Conservation (phyloP, 2,888 invertebrate genomes). For the Carpatolechia fugitivella region DNA sequence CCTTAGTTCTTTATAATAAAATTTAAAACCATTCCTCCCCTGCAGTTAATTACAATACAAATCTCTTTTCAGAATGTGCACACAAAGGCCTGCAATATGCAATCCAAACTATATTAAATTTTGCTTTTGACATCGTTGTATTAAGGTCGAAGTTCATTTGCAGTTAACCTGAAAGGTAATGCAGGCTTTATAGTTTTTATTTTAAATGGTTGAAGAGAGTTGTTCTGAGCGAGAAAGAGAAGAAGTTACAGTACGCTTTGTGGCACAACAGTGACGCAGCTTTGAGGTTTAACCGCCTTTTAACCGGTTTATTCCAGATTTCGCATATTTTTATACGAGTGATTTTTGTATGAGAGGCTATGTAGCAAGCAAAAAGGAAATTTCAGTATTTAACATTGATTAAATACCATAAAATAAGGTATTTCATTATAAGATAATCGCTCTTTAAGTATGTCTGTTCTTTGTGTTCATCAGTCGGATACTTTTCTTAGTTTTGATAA, state of each 20-base stretch:
- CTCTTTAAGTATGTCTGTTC: too few relatives aligned
- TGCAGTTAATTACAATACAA: neutral
- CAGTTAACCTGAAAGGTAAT: neutral
- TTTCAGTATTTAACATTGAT: too few relatives aligned
- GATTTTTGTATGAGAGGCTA: too few relatives aligned
- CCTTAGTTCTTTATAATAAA: too few relatives aligned
- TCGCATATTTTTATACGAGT: neutral
- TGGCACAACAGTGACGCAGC: neutral
- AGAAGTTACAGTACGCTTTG: neutral
- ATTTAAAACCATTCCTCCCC: too few relatives aligned
- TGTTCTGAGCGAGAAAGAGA: too few relatives aligned
- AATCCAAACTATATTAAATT: conserved; percentile 25
- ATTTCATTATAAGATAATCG: too few relatives aligned
- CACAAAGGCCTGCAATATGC: neutral
- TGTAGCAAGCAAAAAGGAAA: too few relatives aligned
- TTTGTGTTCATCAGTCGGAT: too few relatives aligned
- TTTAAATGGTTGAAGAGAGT: too few relatives aligned
- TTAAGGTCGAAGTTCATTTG: neutral
- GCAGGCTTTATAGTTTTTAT: neutral
- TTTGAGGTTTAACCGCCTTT: neutral
- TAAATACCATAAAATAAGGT: too few relatives aligned
- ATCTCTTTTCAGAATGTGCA: neutral
- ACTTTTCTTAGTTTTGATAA: too few relatives aligned
- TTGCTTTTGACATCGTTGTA: conserved; percentile 18
- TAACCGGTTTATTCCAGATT: neutral